These are phyloP conservation scores for Bombyx huttoni DNA, from an alignment of 2,888 invertebrate species.

Conservation along the genomic window DNA sequence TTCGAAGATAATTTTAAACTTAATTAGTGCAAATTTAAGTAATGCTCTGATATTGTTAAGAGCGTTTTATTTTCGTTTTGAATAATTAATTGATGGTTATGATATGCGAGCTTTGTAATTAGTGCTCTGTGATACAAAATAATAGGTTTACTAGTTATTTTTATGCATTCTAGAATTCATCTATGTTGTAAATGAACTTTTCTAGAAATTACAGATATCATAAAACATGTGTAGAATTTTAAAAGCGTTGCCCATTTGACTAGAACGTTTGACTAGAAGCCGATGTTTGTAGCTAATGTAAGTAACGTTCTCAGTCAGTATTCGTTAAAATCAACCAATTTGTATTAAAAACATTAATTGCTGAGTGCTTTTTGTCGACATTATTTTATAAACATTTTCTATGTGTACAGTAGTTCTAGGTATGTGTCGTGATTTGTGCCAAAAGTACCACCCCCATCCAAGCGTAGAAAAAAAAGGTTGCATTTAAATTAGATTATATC, in stretches of 20 bases:
- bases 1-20: slow-evolving; percentile 41
- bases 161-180: background rate
- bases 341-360: background rate
- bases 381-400: background rate
- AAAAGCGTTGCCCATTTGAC: background rate
- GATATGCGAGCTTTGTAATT: background rate
- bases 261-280: background rate
- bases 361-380: background rate
- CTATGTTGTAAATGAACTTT: background rate
- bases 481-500: background rate
- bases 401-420: background rate
- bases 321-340: background rate
- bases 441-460: background rate
- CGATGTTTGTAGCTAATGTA: no score
- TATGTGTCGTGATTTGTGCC: background rate
- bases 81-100: background rate
- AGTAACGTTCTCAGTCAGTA: no score
- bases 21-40: slow-evolving; percentile 51
- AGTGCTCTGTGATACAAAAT: background rate
- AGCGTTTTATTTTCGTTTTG: background rate
- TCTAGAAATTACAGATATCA: background rate
- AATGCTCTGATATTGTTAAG: slow-evolving; percentile 22
- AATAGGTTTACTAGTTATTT: background rate
- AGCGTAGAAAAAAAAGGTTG: background rate
- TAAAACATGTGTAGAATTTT: background rate